These are phyloP conservation scores for Globodera rostochiensis DNA, from an alignment of 1,140 invertebrate genomes.

Conservation along the genomic window DNA sequence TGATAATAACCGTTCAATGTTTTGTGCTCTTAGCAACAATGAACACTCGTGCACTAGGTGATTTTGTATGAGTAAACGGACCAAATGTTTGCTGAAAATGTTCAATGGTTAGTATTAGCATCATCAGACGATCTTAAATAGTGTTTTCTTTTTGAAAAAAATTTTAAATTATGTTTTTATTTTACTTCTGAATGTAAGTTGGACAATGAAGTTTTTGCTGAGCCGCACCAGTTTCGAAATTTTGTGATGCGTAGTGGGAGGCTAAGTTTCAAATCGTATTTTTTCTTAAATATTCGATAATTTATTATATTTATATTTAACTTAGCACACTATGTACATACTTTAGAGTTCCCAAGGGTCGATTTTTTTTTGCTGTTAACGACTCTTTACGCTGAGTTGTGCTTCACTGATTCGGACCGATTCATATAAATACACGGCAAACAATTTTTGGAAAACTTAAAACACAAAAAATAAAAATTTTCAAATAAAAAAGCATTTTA, in stretches of 20 bases:
- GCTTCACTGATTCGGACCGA: neutral
- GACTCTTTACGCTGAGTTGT: neutral
- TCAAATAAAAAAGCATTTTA: neutral
- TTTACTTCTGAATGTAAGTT: neutral
- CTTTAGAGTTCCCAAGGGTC: neutral
- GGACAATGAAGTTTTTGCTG: neutral
- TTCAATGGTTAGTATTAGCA: neutral
- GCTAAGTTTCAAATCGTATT: neutral
- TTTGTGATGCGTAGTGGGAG: neutral
- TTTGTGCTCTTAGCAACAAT: slow-evolving; percentile 23
- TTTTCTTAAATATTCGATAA: too few species aligned
- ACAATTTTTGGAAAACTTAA: neutral
- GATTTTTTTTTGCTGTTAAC: neutral
- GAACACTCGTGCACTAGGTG: slow-evolving; percentile 12
- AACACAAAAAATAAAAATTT: neutral
- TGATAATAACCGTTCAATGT: slow-evolving; percentile 8
- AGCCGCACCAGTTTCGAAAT: neutral
- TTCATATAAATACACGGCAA: neutral
- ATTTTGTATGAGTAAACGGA: slow-evolving; percentile 21
- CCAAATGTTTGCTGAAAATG: slow-evolving; percentile 19
- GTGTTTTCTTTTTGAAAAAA: too few species aligned
- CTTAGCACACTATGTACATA: neutral
- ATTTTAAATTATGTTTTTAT: neutral
- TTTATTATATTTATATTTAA: too few species aligned
- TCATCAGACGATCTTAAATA: neutral